phyloP scores from a whole-genome alignment of 2,797 vertebrate genomes.

The Enteromius afrohamiltoni region DNA sequence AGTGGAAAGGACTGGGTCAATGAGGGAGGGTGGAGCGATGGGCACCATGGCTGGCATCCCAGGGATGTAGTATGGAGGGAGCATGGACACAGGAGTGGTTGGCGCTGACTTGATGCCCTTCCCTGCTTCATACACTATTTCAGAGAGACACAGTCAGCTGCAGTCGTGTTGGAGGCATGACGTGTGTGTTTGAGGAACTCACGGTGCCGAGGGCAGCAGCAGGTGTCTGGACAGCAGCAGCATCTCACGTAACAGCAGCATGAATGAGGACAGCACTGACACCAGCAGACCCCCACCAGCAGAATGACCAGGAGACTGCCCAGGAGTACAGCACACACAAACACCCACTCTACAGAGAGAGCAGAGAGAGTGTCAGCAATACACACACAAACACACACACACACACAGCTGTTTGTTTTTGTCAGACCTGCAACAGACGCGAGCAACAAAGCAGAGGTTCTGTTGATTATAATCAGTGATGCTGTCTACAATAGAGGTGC shows the following conservation, averaged over 20 bases:
- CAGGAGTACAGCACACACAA: slow-evolving; percentile 89
- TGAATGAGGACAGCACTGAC: slow-evolving; percentile 97
- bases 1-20: slow-evolving; percentile 86
- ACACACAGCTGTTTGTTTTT: not conserved
- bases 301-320: slow-evolving; percentile 89
- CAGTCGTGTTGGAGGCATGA: not conserved
- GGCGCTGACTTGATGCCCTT: slow-evolving; percentile 89
- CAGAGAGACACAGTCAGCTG: not conserved
- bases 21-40: slow-evolving; percentile 85
- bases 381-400: too few relatives aligned
- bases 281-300: slow-evolving; percentile 94
- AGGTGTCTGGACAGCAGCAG: slow-evolving; percentile 94
- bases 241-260: slow-evolving; percentile 97
- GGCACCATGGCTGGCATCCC: slow-evolving; percentile 87
- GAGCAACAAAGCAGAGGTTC: too few relatives aligned
- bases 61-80: slow-evolving; percentile 91
- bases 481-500: too few relatives aligned
- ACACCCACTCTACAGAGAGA: slow-evolving; percentile 91
- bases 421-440: too few relatives aligned
- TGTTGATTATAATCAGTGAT: too few relatives aligned
- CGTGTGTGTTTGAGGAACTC: slow-evolving; percentile 70
- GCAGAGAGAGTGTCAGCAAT: slow-evolving; percentile 6
- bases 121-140: slow-evolving; percentile 92
- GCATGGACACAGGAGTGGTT: slow-evolving; percentile 81
- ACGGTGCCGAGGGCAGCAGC: slow-evolving; percentile 96